A percentile compares a stretch with the other conserved stretches of the same genome.
These are phyloP conservation scores for Atherix ibis DNA, from an alignment of 2,888 invertebrate species.

Conservation along the genomic window DNA sequence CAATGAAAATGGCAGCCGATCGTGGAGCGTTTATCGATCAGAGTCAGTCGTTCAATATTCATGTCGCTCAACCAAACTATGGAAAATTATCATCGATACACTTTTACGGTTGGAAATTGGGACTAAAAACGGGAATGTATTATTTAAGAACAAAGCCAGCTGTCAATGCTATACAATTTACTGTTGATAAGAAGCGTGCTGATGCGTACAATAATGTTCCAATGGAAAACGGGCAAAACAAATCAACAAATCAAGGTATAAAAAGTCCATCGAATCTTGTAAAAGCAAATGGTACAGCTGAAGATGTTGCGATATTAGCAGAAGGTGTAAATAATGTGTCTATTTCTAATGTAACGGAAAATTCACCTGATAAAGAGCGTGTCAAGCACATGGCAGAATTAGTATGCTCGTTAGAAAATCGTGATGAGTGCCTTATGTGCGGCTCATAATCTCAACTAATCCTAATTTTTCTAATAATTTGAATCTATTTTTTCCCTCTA, in stretches of 20 bases:
- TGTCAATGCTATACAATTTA: conserved; percentile 92
- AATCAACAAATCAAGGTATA: conserved; percentile 6
- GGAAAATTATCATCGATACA: conserved; percentile 95
- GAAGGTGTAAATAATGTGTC: neutral
- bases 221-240: neutral
- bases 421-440: conserved; percentile 76
- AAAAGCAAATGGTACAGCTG: neutral
- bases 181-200: conserved; percentile 74
- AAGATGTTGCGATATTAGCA: neutral
- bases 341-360: neutral
- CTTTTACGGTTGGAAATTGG: conserved; percentile 93
- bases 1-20: conserved; percentile 95
- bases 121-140: conserved; percentile 98
- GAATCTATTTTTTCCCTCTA: neutral
- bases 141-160: conserved; percentile 94
- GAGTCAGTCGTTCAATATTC: conserved; percentile 94
- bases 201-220: conserved; percentile 11
- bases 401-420: conserved; percentile 74
- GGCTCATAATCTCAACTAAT: conserved; percentile 38
- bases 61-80: conserved; percentile 87
- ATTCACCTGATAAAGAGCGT: conserved; percentile 13
- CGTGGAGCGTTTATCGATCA: conserved; percentile 97
- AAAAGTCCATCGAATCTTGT: neutral
- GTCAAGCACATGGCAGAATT: conserved; percentile 54
- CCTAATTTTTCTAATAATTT: too few relatives aligned